Conservation (phyloP, 2,888 invertebrate genomes). For the Andrena flavipes region DNA sequence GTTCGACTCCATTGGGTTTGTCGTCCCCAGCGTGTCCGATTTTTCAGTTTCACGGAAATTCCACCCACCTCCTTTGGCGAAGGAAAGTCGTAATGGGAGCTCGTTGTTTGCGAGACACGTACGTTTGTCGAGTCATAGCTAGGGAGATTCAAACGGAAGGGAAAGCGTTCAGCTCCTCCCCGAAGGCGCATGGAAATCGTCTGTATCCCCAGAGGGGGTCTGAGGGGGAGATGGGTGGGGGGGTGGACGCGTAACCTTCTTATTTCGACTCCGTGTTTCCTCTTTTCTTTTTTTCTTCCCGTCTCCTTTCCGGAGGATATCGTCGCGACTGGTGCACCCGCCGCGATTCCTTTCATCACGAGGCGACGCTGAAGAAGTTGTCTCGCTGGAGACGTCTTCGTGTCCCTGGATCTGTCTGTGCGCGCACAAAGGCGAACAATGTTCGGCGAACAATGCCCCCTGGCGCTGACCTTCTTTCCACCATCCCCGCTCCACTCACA, state of each 20-base stretch:
- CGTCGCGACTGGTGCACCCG: background rate
- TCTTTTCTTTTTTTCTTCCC: background rate
- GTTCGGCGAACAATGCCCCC: slow-evolving; percentile 45
- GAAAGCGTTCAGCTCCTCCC: background rate
- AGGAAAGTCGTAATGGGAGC: slow-evolving; percentile 10
- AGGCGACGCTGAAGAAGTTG: slow-evolving; percentile 12
- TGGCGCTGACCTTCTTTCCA: slow-evolving; percentile 41
- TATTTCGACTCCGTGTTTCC: slow-evolving; percentile 2
- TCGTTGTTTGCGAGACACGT: slow-evolving; percentile 20
- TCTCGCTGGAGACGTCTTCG: background rate
- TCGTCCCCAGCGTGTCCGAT: background rate
- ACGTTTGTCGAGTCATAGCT: slow-evolving; percentile 27
- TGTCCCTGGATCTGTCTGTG: background rate
- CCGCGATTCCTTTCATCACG: slow-evolving; percentile 19
- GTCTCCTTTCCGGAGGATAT: background rate
- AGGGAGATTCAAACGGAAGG: slow-evolving; percentile 13
- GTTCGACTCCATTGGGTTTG: slow-evolving; percentile 8
- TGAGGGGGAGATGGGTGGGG: background rate
- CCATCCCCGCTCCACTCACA: slow-evolving; percentile 5
- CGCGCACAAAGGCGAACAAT: slow-evolving; percentile 42
- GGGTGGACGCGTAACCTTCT: background rate
- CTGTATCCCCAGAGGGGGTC: background rate
- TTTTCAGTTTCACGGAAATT: background rate
- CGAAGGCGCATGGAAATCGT: slow-evolving; percentile 22
- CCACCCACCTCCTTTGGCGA: background rate